Conservation (phyloP, 2,888 invertebrate species). For the Tipula helvola region DNA sequence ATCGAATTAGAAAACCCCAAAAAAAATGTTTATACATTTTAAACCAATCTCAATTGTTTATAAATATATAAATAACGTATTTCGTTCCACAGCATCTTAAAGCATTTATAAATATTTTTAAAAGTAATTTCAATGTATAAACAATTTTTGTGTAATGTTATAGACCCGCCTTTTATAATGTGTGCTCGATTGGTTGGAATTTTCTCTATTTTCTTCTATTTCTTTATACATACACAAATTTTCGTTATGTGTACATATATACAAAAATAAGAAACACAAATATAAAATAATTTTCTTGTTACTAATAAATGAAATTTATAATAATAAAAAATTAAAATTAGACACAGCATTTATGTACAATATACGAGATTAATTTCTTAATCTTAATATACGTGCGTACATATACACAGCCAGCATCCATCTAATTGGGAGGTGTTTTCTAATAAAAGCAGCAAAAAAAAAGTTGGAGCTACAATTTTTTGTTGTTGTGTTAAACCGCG, state of each 20-base stretch:
- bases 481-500: background rate
- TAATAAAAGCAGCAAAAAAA: background rate
- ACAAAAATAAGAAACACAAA: no score
- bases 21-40: background rate
- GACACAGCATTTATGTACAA: background rate
- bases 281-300: background rate
- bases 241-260: background rate
- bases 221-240: background rate
- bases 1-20: background rate
- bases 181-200: background rate
- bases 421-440: background rate
- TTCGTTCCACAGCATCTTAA: background rate
- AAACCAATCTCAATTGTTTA: background rate
- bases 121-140: background rate
- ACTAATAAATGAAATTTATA: background rate
- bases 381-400: background rate
- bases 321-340: background rate
- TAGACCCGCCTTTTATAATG: constrained; percentile 6
- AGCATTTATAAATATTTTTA: background rate
- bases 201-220: constrained; percentile 6
- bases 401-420: background rate
- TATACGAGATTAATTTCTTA: background rate
- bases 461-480: background rate
- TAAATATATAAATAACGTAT: background rate
- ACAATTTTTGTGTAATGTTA: background rate